Evolutionary conservation across 2,113 vertebrate genomes (phyloP), one percentile per base, ranked within the genome.

Genomic region (Eurypyga helias): DNA sequence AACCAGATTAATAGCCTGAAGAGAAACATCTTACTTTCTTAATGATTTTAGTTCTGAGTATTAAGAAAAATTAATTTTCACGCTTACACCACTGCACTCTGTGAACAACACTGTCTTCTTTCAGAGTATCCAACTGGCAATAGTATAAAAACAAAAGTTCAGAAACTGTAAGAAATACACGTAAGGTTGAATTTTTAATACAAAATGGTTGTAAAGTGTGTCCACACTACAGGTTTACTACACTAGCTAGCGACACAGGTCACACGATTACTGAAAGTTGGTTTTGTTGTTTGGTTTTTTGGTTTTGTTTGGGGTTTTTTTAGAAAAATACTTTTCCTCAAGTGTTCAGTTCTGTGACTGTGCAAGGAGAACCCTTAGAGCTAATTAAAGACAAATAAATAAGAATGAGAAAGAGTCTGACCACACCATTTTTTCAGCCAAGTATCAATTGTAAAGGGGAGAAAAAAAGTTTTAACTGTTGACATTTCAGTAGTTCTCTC

Each of bases 31-130:
- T 65, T 61, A 33, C 12, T 67, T 86, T 57, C 55, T 46, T 83
- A 51, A 26, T 55, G 1, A 80, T 61, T 90, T 66, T 49, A 66
- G 21, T 29, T 70, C 36, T 48, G 1, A 85, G 5, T 33, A 57
- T 61, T 34, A 46, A 58, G n/a, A 36, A 84, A 76, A 84, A 67
- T 6, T 77, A 70, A 90, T 13, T 79, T 67, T 57, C n/a, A 86
- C 13, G 24, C n/a, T 64, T 61, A 61, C 5, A 45, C 0, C 0
- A 65, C 7, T 55, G 48, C 0, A 0, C 5, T 83, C 21, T 28
- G 17, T 49, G 43, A 51, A 85, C 46, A 82, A 64, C 16, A n/a
- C n/a, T n/a, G n/a, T n/a, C n/a, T n/a, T n/a, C n/a, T n/a, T n/a
- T n/a, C n/a, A n/a, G n/a, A n/a, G n/a, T n/a, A n/a, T n/a, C n/a